A percentile compares a stretch with the other conserved stretches of the same genome.
Evolutionary conservation across 2,888 invertebrate genomes (phyloP).

Genomic region (Yponomeuta malinellus): DNA sequence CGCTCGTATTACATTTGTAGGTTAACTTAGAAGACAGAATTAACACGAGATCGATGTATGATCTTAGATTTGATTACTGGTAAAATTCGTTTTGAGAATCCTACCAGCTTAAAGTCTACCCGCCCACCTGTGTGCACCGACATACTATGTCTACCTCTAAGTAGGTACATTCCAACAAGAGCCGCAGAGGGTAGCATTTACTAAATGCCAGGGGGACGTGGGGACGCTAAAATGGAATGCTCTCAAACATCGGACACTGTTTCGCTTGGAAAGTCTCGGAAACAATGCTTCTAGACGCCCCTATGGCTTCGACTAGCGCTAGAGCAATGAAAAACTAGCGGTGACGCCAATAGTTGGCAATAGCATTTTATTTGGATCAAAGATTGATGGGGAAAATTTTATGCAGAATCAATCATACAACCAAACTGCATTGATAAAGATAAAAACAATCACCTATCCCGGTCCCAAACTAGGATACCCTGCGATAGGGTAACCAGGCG

Average conservation of each 20-base stretch:
- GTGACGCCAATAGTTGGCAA: too few relatives aligned
- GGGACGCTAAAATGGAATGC: slow-evolving; percentile 11
- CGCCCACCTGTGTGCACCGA: neutral
- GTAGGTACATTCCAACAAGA: neutral
- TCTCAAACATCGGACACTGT: neutral
- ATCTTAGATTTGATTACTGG: neutral
- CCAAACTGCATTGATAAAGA: too few relatives aligned
- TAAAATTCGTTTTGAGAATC: neutral
- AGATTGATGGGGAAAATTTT: too few relatives aligned
- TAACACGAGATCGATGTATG: too few relatives aligned
- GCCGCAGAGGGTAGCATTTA: slow-evolving; percentile 33
- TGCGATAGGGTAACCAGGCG: too few relatives aligned
- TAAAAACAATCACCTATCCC: too few relatives aligned
- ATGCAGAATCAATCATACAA: too few relatives aligned
- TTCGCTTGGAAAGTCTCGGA: slow-evolving; percentile 1
- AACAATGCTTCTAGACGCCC: neutral
- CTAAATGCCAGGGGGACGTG: slow-evolving; percentile 9
- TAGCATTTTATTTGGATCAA: too few relatives aligned
- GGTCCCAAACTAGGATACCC: too few relatives aligned
- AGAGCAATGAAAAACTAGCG: neutral
- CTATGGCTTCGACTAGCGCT: neutral
- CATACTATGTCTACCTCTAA: neutral
- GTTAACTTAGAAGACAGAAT: too few relatives aligned
- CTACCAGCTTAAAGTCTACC: too few relatives aligned
- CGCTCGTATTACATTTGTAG: too few relatives aligned